Evolutionary conservation across 2,797 vertebrate genomes (phyloP).

Genomic region (Microtus agrestis): DNA sequence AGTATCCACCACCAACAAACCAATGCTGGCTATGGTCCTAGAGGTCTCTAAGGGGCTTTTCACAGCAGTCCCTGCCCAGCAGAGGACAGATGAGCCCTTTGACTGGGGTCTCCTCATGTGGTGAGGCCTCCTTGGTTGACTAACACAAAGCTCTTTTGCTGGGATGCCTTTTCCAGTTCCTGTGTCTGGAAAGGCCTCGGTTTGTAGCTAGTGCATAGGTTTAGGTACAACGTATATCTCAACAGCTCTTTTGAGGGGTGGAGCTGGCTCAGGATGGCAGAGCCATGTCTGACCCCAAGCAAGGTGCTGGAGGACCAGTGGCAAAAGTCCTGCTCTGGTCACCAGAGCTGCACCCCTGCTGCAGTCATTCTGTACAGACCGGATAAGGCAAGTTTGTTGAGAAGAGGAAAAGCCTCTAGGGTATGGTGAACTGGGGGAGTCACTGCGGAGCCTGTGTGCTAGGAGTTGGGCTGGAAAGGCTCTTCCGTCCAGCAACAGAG

Average conservation of each 20-base stretch:
- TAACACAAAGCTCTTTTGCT: constrained; percentile 1
- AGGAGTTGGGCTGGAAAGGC: background rate
- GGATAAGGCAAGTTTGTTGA: background rate
- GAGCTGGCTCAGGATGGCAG: background rate
- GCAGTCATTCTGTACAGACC: background rate
- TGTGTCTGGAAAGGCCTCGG: constrained; percentile 27
- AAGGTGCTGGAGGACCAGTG: background rate
- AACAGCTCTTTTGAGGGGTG: background rate
- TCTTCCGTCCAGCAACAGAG: background rate
- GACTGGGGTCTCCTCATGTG: background rate
- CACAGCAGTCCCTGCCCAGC: background rate
- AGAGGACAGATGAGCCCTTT: constrained; percentile 41
- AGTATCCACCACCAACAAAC: background rate
- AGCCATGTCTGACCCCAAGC: background rate
- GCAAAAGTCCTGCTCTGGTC: background rate
- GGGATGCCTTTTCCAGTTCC: constrained; percentile 1
- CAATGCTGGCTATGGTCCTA: background rate
- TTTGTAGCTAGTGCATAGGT: background rate
- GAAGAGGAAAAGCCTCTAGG: background rate
- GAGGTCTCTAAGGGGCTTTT: constrained; percentile 31
- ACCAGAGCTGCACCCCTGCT: background rate
- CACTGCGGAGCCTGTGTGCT: background rate
- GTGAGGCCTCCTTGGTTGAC: background rate
- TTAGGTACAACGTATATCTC: constrained; percentile 12
- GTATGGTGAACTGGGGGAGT: background rate